Percentiles rank a stretch among this genome's conserved stretches.
Conservation (phyloP, 2,797 vertebrate species). For the Mycteria americana region DNA sequence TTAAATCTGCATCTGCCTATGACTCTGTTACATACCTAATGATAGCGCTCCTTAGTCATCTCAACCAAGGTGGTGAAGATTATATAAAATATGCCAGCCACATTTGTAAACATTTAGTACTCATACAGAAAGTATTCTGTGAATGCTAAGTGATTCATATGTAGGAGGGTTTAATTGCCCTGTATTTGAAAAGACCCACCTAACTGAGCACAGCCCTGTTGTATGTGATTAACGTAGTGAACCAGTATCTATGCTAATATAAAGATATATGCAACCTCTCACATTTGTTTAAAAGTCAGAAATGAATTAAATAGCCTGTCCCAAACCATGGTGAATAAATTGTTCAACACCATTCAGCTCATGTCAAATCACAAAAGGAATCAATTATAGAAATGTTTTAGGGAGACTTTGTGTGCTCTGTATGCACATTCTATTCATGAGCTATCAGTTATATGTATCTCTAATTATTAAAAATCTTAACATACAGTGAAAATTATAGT, state of each 20-base stretch:
- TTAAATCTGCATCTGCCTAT: neutral
- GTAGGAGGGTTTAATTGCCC: constrained; percentile 33
- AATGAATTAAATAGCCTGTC: neutral
- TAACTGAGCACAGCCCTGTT: neutral
- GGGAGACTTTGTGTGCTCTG: neutral
- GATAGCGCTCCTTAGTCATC: neutral
- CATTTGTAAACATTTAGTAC: constrained; percentile 43
- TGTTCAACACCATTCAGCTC: neutral
- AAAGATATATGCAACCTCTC: neutral
- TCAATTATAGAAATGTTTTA: neutral
- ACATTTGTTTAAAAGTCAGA: neutral
- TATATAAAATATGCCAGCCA: constrained; percentile 10
- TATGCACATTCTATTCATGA: neutral
- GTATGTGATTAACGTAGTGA: neutral
- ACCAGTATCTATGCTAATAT: neutral
- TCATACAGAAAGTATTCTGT: constrained; percentile 27
- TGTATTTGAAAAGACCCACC: constrained; percentile 36
- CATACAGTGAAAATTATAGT: neutral
- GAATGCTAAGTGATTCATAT: constrained; percentile 24
- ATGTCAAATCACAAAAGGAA: neutral
- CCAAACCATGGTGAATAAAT: neutral
- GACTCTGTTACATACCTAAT: neutral
- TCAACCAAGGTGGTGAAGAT: neutral
- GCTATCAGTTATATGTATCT: neutral
- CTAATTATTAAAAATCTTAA: neutral